These are phyloP conservation scores for Orchestia grillus DNA, from an alignment of 1,140 invertebrate species.

Conservation along the genomic window DNA sequence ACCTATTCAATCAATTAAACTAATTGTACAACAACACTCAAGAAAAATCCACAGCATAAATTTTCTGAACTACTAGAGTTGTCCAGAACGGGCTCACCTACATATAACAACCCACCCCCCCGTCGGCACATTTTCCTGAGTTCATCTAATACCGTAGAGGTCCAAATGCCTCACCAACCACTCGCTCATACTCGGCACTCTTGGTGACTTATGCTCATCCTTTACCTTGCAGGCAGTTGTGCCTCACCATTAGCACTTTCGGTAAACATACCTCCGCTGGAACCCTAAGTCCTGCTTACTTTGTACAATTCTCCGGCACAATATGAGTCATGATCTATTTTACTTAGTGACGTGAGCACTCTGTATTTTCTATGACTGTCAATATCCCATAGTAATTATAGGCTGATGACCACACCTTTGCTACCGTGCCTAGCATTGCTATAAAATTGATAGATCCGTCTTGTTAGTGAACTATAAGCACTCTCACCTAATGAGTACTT, in stretches of 20 bases:
- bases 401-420: slow-evolving; percentile 32
- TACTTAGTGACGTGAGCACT: slow-evolving; percentile 28
- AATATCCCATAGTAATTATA: slow-evolving; percentile 28
- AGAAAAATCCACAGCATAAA: neutral
- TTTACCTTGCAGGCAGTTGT: neutral
- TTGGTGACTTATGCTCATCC: neutral
- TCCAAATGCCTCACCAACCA: neutral
- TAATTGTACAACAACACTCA: neutral
- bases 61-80: neutral
- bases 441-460: slow-evolving; percentile 19
- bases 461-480: slow-evolving; percentile 45
- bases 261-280: neutral
- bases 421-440: slow-evolving; percentile 5
- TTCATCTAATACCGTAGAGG: neutral
- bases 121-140: neutral
- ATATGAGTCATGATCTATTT: slow-evolving; percentile 4
- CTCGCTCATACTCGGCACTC: neutral
- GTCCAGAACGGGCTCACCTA: neutral
- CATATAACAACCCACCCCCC: neutral
- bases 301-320: slow-evolving; percentile 2
- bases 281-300: slow-evolving; percentile 14
- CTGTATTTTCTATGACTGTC: neutral
- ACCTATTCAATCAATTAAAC: neutral
- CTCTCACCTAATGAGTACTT: slow-evolving; percentile 35
- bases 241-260: neutral